Percentiles rank a stretch among this genome's conserved stretches.
Evolutionary conservation across 2,797 vertebrate genomes (phyloP).

Genomic region (Scolopax bukidnonensis): DNA sequence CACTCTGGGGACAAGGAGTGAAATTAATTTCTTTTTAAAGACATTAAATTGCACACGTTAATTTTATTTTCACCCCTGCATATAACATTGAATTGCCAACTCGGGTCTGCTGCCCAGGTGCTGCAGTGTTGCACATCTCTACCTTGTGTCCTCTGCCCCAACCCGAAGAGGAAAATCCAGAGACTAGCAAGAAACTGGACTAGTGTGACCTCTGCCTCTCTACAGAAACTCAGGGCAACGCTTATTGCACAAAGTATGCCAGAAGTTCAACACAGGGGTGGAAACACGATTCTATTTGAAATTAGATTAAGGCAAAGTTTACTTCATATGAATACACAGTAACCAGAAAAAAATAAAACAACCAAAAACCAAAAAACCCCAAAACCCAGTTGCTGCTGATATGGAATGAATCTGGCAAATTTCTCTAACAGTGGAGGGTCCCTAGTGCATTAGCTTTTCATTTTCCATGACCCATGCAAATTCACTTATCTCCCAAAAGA

Average conservation of each 20-base stretch:
- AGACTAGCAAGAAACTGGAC: background rate
- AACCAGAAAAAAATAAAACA: background rate
- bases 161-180: background rate
- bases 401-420: background rate
- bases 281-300: background rate
- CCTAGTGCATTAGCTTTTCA: background rate
- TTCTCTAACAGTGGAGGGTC: background rate
- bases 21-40: background rate
- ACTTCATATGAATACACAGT: background rate
- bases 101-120: background rate
- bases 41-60: background rate
- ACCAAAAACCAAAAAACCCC: no score
- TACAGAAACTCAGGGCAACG: background rate
- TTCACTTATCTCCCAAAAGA: background rate
- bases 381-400: background rate
- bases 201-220: background rate
- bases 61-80: background rate
- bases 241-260: background rate
- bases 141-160: background rate
- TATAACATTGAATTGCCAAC: background rate
- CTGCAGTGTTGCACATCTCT: background rate
- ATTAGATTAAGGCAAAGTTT: background rate
- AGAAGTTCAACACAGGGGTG: background rate
- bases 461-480: background rate
- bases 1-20: background rate